Evolutionary conservation across 2,113 vertebrate genomes (phyloP).

Genomic region (Takifugu flavidus): DNA sequence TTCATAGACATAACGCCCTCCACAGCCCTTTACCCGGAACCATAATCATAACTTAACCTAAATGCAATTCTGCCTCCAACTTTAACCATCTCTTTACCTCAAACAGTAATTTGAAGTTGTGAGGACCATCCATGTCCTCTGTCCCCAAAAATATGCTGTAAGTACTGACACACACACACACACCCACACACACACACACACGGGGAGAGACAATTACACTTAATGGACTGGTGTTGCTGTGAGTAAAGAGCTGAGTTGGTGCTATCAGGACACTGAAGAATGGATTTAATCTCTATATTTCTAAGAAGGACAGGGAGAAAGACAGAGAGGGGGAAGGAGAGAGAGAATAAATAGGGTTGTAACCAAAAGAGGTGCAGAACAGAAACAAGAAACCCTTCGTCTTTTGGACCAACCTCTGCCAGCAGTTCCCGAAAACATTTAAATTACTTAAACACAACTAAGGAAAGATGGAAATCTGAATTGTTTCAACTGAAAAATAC

Average conservation of each 20-base stretch:
- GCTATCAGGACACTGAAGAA: constrained; percentile 67
- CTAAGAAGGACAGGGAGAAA: constrained; percentile 16
- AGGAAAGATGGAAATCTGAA: neutral
- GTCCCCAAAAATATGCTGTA: too few species aligned
- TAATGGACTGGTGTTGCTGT: neutral
- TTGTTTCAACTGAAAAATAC: too few species aligned
- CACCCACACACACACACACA: constrained; percentile 4
- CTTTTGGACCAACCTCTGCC: neutral
- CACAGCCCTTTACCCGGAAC: too few species aligned
- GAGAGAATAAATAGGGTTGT: neutral
- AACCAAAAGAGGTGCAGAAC: neutral
- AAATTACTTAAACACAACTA: constrained; percentile 31
- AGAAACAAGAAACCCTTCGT: constrained; percentile 12
- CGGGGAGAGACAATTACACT: constrained; percentile 22
- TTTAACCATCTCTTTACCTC: too few species aligned
- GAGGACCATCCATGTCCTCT: too few species aligned
- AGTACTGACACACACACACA: too few species aligned
- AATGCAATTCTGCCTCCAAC: too few species aligned
- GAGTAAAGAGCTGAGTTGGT: constrained; percentile 61
- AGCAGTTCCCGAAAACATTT: constrained; percentile 23
- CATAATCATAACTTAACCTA: too few species aligned
- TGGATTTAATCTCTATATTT: constrained; percentile 67
- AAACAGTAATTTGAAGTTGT: too few species aligned
- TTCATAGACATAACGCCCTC: too few species aligned
- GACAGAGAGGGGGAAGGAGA: neutral